Evolutionary conservation across 2,797 vertebrate species (phyloP).

Genomic region (Pseudotriccus pelzelni): DNA sequence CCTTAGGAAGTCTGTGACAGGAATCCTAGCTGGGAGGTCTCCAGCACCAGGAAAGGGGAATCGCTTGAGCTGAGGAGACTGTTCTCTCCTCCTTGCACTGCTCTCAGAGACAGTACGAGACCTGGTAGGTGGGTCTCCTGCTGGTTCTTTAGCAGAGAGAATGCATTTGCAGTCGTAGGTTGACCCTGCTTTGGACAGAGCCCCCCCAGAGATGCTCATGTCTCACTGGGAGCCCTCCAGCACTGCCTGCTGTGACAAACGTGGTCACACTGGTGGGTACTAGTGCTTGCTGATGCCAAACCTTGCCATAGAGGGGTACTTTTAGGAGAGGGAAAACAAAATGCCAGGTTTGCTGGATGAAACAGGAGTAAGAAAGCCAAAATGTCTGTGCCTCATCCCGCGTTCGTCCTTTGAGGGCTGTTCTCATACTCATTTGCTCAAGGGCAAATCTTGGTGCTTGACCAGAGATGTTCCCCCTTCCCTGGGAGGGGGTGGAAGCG

Average conservation of each 20-base stretch:
- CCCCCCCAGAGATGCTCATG: background rate
- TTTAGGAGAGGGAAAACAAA: background rate
- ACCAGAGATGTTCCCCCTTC: background rate
- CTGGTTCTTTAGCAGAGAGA: background rate
- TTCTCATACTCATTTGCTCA: background rate
- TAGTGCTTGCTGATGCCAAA: background rate
- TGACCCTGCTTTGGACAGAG: background rate
- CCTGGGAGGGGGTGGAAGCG: rapidly evolving
- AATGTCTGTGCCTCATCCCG: rapidly evolving
- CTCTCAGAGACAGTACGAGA: background rate
- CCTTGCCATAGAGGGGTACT: background rate
- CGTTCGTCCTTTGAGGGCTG: background rate
- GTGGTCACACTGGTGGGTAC: background rate
- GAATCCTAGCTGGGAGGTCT: background rate
- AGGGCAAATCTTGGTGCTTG: background rate
- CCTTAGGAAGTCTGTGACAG: background rate
- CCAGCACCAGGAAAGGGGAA: background rate
- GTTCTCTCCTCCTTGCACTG: background rate
- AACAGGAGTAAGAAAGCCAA: background rate
- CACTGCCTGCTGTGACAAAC: background rate
- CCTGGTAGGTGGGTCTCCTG: background rate
- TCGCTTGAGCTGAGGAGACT: background rate
- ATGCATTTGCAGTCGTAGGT: rapidly evolving
- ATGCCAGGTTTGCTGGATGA: background rate
- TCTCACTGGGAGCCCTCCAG: background rate